Evolutionary conservation across 2,113 vertebrate species (phyloP), one percentile per base, ranked within the genome.

Genomic region (Tauraco erythrolophus): DNA sequence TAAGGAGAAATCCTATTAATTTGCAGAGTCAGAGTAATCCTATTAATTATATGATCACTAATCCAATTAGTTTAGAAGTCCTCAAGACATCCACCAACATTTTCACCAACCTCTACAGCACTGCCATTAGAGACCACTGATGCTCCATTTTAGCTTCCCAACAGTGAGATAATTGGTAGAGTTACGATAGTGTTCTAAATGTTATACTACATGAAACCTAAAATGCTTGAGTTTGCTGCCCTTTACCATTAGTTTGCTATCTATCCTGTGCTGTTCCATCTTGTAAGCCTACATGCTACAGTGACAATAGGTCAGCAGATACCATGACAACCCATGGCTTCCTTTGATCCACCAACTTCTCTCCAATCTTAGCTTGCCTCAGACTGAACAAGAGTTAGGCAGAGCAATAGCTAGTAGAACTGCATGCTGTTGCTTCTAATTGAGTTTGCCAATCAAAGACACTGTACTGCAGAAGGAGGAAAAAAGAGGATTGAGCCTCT

Each of bases 1-100:
- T 97, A 93, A 95, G 84, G 54, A 92, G 92, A 93, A 95, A 95
- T 90, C 64, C 90, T 66, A 88, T 95, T 96, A 92, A 82, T 83
- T 89, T 91, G 30, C 35, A 70, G 62, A 89, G 65, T 84, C 57
- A 76, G 53, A 88, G 62, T 94, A 92, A 96, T 91, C 89, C 78
- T 88, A 75, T 94, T 95, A 95, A 93, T 97, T 96, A 84, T 88
- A 93, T 84, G 89, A 64, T 25, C 76, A 90, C 50, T 95, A 96
- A 96, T 96, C 94, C 84, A 94, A 90, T 94, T 95, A 96, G 77
- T 88, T 88, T 85, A 84, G 35, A 90, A 78, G 82, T 81, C 75
- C 66, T 88, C 75, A 53, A 94, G 89, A 90, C 53, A 88, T 88
- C 56, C 57, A 92, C 72, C 64, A 74, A 37, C 46, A 53, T 83